A percentile compares a stretch with the other conserved stretches of the same genome.
These are phyloP conservation scores for Laothoe populi DNA, from an alignment of 2,888 invertebrate genomes.

Conservation along the genomic window DNA sequence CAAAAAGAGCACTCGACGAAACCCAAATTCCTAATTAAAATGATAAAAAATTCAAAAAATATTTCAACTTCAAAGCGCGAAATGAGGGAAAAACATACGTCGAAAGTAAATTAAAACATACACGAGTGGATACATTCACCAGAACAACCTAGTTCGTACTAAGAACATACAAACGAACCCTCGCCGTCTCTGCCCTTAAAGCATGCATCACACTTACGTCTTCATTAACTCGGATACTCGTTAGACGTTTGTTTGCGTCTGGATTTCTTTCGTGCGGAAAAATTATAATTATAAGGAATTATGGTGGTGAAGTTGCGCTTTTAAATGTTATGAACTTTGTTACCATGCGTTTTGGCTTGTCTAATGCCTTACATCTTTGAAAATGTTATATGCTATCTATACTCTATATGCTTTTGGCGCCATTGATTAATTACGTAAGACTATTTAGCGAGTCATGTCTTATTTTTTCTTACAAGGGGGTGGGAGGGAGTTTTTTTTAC, in stretches of 20 bases:
- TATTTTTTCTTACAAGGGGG: no score
- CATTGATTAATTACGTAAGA: no score
- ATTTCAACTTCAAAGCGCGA: constrained; percentile 2
- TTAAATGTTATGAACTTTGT: no score
- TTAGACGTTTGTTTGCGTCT: constrained; percentile 30
- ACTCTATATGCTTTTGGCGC: no score
- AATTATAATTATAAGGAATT: constrained; percentile 1
- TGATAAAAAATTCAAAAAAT: not conserved
- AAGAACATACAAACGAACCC: not conserved
- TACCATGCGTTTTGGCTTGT: no score
- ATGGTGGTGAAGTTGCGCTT: not conserved
- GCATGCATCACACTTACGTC: constrained; percentile 7
- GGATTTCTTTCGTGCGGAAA: not conserved
- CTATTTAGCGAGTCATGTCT: no score
- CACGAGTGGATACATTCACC: constrained; percentile 41
- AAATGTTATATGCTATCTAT: no score
- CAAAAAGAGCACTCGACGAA: not conserved
- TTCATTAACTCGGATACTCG: constrained; percentile 2
- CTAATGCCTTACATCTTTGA: not conserved
- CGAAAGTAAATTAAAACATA: constrained; percentile 49
- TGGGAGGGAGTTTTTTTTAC: no score
- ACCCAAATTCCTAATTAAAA: not conserved
- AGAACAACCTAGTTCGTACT: constrained; percentile 53
- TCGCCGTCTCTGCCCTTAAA: not conserved
- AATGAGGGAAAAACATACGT: constrained; percentile 32